These are phyloP conservation scores for Apotomis turbidana DNA, from an alignment of 2,888 invertebrate species.

Conservation along the genomic window DNA sequence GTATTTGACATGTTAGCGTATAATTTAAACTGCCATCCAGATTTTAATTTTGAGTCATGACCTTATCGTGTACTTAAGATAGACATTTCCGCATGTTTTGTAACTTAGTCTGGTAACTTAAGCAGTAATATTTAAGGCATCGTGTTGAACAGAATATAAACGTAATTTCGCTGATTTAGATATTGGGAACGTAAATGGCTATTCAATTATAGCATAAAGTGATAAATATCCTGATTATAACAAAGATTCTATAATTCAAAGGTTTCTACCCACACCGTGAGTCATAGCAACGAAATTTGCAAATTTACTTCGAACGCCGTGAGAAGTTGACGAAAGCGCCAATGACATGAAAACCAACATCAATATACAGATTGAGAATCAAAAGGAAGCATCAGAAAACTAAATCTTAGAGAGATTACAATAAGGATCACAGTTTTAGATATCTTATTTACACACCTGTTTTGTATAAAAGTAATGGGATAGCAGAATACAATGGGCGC, in stretches of 20 bases:
- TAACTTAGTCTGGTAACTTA: no score
- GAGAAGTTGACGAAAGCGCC: constrained; percentile 41
- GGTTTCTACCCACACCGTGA: constrained; percentile 59
- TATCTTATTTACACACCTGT: neutral
- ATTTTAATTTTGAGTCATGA: constrained; percentile 42
- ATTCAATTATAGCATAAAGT: constrained; percentile 59
- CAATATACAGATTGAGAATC: constrained; percentile 1
- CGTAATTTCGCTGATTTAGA: neutral
- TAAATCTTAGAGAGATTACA: neutral
- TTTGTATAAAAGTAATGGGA: constrained; percentile 44
- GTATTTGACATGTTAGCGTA: constrained; percentile 55
- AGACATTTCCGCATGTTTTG: neutral
- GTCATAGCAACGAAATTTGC: constrained; percentile 60
- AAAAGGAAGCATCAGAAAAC: neutral
- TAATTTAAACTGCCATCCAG: constrained; percentile 47
- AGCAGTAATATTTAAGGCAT: neutral
- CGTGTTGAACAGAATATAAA: neutral
- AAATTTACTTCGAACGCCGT: constrained; percentile 49
- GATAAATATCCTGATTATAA: constrained; percentile 65
- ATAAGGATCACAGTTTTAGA: constrained; percentile 18
- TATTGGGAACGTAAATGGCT: constrained; percentile 43
- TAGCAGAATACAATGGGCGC: constrained; percentile 62
- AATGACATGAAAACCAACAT: constrained; percentile 31
- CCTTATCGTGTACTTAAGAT: constrained; percentile 11
- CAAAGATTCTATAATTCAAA: constrained; percentile 53